Evolutionary conservation across 2,888 invertebrate species (phyloP), one percentile per base, ranked within the genome.

Genomic region (Sarcophaga variegata): DNA sequence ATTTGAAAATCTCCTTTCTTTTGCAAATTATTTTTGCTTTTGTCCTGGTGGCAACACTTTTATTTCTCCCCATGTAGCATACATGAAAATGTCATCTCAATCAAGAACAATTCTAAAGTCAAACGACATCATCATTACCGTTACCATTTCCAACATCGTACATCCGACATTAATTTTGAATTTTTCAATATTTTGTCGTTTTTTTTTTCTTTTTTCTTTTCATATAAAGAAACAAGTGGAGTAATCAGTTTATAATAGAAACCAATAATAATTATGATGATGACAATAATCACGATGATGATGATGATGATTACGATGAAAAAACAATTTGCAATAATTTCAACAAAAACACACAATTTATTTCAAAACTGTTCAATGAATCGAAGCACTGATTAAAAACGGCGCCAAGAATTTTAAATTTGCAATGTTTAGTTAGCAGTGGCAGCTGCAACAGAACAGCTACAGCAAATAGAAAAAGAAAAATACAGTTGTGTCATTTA

Each of bases 161-260:
- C 64, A 47, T 54, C 54, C 54, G 17, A 54, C 54, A 54, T 12
- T 54, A 54, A 54, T 14, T 4, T 17, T 17, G 17, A 62, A 62
- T 75, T 64, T 64, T 66, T 37, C 14, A n/a, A 76, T 70, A 82
- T 82, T 49, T 14, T 54, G 60, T 27, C 49, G 60, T 49, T 17
- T 22, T 76, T 27, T 70, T 47, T 22, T 22, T 25, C 54, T 8
- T 17, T 17, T 67, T 20, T 54, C 0, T 25, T 14, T 45, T 4
- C 25, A 63, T 47, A 62, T 72, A 72, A 78, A 54, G 14, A 54
- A 54, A 83, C 83, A 78, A 78, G 67, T 67, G 49, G 67, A 74
- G 83, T 83, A 86, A 86, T 86, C 74, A 83, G 81, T 81, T 83
- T 83, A 81, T 81, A 80, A 77, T 80, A 79, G 75, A 81, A 54